A percentile compares a stretch with the other conserved stretches of the same genome.
Conservation (phyloP, 2,888 invertebrate genomes). For the Ophion ellenae region DNA sequence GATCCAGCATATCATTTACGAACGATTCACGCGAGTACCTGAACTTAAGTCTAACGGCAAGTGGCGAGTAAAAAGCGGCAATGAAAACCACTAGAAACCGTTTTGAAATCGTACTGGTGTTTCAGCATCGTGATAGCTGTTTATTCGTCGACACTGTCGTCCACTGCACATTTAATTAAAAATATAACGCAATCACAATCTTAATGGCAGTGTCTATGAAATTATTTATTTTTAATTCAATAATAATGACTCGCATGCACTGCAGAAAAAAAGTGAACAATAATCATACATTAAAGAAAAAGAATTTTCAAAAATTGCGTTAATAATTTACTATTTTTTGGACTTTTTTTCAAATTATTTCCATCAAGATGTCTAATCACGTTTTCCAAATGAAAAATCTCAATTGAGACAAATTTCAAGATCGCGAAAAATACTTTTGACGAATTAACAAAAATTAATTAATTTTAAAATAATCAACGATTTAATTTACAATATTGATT, state of each 20-base stretch:
- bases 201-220: neutral
- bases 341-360: neutral
- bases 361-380: neutral
- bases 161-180: neutral
- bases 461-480: neutral
- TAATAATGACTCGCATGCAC: neutral
- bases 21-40: constrained; percentile 25
- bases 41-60: constrained; percentile 9
- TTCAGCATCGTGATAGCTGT: constrained; percentile 29
- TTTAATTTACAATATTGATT: neutral
- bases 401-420: neutral
- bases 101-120: constrained; percentile 37
- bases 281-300: neutral
- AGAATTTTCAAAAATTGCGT: neutral
- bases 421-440: neutral
- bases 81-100: neutral
- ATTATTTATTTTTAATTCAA: neutral
- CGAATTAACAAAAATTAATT: neutral
- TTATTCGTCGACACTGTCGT: constrained; percentile 43
- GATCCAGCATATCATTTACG: constrained; percentile 49
- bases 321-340: neutral
- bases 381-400: neutral
- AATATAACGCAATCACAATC: neutral
- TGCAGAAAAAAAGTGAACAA: neutral
- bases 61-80: neutral